Evolutionary conservation across 2,797 vertebrate species (phyloP).

Genomic region (Centroberyx gerrardi): DNA sequence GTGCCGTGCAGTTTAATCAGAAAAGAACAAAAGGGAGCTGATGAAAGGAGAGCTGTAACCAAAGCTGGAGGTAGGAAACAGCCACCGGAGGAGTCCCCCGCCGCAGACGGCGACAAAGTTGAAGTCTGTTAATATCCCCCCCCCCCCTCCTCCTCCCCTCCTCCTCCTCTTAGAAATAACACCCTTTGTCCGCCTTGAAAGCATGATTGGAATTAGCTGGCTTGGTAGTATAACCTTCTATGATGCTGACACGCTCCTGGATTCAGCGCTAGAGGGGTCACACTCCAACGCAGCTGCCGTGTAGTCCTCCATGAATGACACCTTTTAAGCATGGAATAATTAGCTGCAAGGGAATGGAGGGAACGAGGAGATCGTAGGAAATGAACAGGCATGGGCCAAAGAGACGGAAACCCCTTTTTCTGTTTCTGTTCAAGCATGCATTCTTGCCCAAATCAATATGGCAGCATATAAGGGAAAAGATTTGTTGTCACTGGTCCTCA

Average conservation of each 20-base stretch:
- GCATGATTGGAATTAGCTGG: constrained; percentile 5
- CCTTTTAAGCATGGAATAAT: constrained; percentile 29
- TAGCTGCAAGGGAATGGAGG: constrained; percentile 18
- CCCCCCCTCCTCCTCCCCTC: background rate
- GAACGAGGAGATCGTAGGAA: constrained; percentile 15
- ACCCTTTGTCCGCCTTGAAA: constrained; percentile 61
- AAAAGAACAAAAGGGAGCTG: constrained; percentile 45
- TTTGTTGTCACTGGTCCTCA: background rate
- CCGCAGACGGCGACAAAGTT: constrained; percentile 11
- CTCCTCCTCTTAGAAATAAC: constrained; percentile 58
- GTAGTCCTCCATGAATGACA: background rate
- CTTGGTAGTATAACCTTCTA: constrained; percentile 44
- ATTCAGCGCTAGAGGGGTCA: constrained; percentile 44
- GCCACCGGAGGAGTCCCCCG: constrained; percentile 32
- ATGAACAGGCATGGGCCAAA: background rate
- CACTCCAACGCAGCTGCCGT: constrained; percentile 29
- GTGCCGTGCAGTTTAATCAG: constrained; percentile 34
- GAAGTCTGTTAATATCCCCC: constrained; percentile 51
- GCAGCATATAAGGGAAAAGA: too few relatives aligned
- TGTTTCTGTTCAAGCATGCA: background rate
- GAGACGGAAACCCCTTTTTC: background rate
- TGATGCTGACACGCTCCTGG: constrained; percentile 55
- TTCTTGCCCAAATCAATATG: too few relatives aligned
- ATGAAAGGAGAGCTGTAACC: constrained; percentile 49
- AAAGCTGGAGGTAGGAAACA: constrained; percentile 51